Percentiles rank a stretch among this genome's conserved stretches.
Conservation (phyloP, 2,888 invertebrate species). For the Philaethria dido region DNA sequence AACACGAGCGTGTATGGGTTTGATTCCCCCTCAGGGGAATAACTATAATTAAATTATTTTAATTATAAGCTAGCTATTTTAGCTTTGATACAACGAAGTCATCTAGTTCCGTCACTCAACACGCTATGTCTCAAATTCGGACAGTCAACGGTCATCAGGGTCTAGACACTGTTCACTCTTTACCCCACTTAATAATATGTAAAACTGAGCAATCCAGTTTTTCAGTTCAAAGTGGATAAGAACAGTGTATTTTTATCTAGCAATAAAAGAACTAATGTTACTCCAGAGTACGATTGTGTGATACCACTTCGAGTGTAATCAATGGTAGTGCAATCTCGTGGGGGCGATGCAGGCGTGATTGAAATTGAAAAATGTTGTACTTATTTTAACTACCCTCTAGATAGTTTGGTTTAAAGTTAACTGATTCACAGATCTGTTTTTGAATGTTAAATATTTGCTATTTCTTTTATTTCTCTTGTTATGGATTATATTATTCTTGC, state of each 20-base stretch:
- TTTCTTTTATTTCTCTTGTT: not conserved
- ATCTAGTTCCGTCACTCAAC: not conserved
- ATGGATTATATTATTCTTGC: not conserved
- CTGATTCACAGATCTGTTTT: slow-evolving; percentile 3
- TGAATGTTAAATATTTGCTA: not conserved
- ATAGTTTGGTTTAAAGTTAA: slow-evolving; percentile 7
- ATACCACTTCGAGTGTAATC: slow-evolving; percentile 35
- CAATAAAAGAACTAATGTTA: slow-evolving; percentile 26
- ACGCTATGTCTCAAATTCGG: no score
- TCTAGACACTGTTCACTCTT: no score
- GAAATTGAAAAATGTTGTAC: slow-evolving; percentile 33
- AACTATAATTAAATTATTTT: no score
- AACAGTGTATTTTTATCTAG: slow-evolving; percentile 30
- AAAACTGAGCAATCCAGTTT: not conserved
- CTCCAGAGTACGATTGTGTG: slow-evolving; percentile 31
- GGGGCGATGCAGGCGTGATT: slow-evolving; percentile 29
- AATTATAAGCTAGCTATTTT: no score
- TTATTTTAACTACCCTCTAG: slow-evolving; percentile 4
- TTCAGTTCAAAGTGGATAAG: slow-evolving; percentile 22
- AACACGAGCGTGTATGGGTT: no score
- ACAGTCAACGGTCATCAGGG: no score
- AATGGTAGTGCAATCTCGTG: slow-evolving; percentile 28
- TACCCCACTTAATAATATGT: no score
- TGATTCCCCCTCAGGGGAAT: no score
- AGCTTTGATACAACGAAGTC: no score